phyloP scores from a whole-genome alignment of 2,888 invertebrate genomes.

The Nebria brevicollis region DNA sequence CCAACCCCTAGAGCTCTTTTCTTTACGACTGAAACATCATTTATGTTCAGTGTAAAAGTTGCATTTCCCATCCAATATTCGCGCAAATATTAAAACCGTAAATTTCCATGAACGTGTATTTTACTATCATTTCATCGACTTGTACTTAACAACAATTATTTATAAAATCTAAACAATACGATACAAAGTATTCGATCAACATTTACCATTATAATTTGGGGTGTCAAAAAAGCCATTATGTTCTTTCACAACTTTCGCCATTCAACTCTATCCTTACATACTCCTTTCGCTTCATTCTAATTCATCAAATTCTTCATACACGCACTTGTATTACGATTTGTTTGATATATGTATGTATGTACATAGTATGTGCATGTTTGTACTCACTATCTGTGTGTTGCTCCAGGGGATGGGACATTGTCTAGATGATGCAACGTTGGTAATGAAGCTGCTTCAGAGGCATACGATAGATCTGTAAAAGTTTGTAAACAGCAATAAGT shows the following conservation, averaged over 20 bases:
- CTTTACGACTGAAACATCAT: neutral
- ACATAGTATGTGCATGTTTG: neutral
- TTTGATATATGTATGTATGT: neutral
- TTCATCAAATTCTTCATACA: too few species aligned
- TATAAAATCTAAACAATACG: neutral
- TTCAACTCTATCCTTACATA: too few species aligned
- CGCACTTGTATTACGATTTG: too few species aligned
- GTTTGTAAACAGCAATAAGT: neutral
- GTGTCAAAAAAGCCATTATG: too few species aligned
- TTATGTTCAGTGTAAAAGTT: neutral
- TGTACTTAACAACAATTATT: neutral
- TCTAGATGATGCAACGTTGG: slow-evolving; percentile 55
- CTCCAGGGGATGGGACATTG: slow-evolving; percentile 35
- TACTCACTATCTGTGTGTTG: slow-evolving; percentile 43
- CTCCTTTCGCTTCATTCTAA: too few species aligned
- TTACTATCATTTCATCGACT: neutral
- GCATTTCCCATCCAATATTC: slow-evolving; percentile 1
- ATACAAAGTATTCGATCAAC: too few species aligned
- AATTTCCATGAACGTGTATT: neutral
- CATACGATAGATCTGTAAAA: slow-evolving; percentile 53
- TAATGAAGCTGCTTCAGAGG: slow-evolving; percentile 56
- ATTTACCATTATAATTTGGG: too few species aligned
- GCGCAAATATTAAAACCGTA: slow-evolving; percentile 1
- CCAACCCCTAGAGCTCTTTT: neutral
- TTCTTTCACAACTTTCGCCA: too few species aligned